Conservation (phyloP, 2,113 vertebrate species). For the Chloebia gouldiae region DNA sequence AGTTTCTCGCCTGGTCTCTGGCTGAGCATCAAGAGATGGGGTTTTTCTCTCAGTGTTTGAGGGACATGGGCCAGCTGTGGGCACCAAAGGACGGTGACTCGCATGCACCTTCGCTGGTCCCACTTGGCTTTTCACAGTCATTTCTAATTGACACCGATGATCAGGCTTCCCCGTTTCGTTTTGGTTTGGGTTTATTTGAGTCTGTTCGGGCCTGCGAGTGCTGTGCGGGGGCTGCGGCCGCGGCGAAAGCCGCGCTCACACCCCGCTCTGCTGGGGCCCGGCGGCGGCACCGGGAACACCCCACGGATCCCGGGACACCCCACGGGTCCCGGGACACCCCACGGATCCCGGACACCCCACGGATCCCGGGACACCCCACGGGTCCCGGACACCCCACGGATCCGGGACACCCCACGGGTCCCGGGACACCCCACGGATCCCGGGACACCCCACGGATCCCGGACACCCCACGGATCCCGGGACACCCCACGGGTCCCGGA, state of each 20-base stretch:
- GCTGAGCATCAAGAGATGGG: neutral
- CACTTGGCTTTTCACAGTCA: rapidly evolving
- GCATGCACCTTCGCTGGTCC: neutral
- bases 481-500: too few relatives aligned
- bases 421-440: too few relatives aligned
- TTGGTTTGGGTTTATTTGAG: rapidly evolving
- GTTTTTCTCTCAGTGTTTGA: neutral
- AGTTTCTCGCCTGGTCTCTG: neutral
- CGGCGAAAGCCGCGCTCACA: neutral
- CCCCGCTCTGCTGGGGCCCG: neutral
- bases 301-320: neutral
- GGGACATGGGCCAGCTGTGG: neutral
- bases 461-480: too few relatives aligned
- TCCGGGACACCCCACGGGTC: too few relatives aligned
- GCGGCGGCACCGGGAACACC: neutral
- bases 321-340: too few relatives aligned
- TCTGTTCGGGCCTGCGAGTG: neutral
- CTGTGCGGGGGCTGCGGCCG: neutral
- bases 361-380: neutral
- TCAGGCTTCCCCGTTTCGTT: neutral
- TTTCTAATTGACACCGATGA: neutral
- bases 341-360: too few relatives aligned
- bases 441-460: neutral
- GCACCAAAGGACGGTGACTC: neutral
- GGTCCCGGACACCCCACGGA: too few relatives aligned